Evolutionary conservation across 2,113 vertebrate genomes (phyloP).

Genomic region (Malurus elegans): DNA sequence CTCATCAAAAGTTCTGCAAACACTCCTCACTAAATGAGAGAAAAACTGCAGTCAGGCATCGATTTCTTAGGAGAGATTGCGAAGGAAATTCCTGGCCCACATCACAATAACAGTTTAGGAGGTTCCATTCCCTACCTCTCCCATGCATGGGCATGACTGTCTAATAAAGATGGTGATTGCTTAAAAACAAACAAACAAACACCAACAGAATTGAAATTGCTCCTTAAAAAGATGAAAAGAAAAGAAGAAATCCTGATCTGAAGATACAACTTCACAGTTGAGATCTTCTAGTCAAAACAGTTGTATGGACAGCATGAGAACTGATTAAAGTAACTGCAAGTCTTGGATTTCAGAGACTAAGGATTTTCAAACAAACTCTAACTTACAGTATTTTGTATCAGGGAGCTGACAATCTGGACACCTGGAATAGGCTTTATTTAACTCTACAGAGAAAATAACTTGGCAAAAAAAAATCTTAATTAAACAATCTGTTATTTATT

Average conservation of each 20-base stretch:
- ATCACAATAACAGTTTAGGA: neutral
- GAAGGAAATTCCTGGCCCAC: neutral
- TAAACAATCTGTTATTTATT: neutral
- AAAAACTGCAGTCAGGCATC: neutral
- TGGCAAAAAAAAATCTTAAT: neutral
- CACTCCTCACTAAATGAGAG: neutral
- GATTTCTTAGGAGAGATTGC: neutral
- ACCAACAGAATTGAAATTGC: neutral
- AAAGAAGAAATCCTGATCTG: neutral
- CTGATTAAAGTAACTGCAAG: neutral
- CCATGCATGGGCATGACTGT: neutral
- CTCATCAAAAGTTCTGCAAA: neutral
- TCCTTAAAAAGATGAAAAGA: neutral
- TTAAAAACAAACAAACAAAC: neutral
- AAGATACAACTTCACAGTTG: neutral
- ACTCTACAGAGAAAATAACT: neutral
- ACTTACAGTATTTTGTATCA: neutral
- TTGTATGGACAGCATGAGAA: neutral
- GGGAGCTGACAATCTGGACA: neutral
- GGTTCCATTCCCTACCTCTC: neutral
- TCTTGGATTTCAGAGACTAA: neutral
- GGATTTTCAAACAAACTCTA: neutral
- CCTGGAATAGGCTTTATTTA: neutral
- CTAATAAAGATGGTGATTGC: neutral
- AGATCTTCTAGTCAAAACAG: neutral